Percentiles rank a stretch among this genome's conserved stretches.
phyloP scores from a whole-genome alignment of 1,140 invertebrate genomes.

The Micrasema longulum region DNA sequence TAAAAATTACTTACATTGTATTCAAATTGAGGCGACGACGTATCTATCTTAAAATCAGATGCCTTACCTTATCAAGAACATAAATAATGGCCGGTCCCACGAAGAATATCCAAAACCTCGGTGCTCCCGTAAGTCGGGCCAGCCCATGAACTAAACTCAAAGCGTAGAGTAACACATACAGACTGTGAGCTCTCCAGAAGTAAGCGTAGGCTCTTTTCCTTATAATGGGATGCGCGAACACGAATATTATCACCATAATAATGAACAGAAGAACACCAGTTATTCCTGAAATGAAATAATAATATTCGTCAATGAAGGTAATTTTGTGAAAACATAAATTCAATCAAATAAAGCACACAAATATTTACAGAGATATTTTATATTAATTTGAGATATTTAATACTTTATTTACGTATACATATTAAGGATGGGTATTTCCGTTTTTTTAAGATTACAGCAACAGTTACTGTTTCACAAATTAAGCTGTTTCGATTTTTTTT shows the following conservation, averaged over 20 bases:
- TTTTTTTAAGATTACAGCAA: too few species aligned
- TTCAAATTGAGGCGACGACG: too few species aligned
- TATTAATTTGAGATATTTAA: too few species aligned
- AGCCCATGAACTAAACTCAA: slow-evolving; percentile 93
- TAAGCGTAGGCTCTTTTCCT: slow-evolving; percentile 97
- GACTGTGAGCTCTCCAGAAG: slow-evolving; percentile 97
- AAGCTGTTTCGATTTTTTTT: too few species aligned
- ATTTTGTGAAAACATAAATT: too few species aligned
- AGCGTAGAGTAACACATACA: slow-evolving; percentile 92
- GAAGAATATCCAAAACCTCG: slow-evolving; percentile 97
- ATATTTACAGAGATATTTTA: too few species aligned
- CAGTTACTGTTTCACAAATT: too few species aligned
- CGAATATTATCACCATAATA: slow-evolving; percentile 95
- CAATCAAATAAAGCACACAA: too few species aligned
- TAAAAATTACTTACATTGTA: too few species aligned
- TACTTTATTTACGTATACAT: too few species aligned
- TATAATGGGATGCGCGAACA: slow-evolving; percentile 97
- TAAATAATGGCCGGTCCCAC: slow-evolving; percentile 92
- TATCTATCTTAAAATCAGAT: neutral
- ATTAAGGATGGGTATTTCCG: too few species aligned
- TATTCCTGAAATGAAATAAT: slow-evolving; percentile 74
- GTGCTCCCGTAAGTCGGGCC: slow-evolving; percentile 92
- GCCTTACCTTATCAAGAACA: slow-evolving; percentile 86
- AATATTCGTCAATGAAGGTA: too few species aligned
- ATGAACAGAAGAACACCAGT: slow-evolving; percentile 95